Percentiles rank a stretch among this genome's conserved stretches.
phyloP scores from a whole-genome alignment of 2,797 vertebrate species.

The Hylomyscus alleni region DNA sequence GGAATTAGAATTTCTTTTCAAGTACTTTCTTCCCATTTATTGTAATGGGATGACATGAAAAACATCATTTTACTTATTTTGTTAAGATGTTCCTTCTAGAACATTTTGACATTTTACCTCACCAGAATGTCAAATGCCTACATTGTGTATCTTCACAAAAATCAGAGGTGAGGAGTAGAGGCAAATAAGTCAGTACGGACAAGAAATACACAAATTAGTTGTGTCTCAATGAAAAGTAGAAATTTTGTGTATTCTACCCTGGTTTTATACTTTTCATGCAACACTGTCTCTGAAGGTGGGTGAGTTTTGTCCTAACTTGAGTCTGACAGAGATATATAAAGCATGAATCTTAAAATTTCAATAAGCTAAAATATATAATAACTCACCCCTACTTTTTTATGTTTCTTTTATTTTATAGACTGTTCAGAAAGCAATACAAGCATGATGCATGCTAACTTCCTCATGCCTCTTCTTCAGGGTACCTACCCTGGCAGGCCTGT shows the following conservation, averaged over 20 bases:
- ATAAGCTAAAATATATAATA: background rate
- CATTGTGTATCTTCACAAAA: background rate
- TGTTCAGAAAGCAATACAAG: background rate
- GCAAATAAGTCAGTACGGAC: background rate
- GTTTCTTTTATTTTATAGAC: background rate
- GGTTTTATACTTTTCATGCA: background rate
- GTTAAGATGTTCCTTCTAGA: background rate
- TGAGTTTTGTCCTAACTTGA: background rate
- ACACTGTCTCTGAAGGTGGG: background rate
- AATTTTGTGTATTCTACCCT: background rate
- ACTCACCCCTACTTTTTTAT: background rate
- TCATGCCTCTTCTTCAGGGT: background rate
- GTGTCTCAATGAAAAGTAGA: background rate
- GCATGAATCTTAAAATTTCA: background rate
- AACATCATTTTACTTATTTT: background rate
- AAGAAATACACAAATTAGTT: background rate
- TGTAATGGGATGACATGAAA: background rate
- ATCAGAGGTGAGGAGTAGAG: background rate
- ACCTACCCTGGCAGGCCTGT: background rate
- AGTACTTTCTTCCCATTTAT: background rate
- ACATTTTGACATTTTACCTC: constrained; percentile 9
- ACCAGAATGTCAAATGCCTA: background rate
- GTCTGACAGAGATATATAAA: background rate
- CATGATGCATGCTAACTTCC: background rate
- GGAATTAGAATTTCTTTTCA: background rate